phyloP scores from a whole-genome alignment of 2,797 vertebrate genomes.

The Muraenolepis orangiensis region DNA sequence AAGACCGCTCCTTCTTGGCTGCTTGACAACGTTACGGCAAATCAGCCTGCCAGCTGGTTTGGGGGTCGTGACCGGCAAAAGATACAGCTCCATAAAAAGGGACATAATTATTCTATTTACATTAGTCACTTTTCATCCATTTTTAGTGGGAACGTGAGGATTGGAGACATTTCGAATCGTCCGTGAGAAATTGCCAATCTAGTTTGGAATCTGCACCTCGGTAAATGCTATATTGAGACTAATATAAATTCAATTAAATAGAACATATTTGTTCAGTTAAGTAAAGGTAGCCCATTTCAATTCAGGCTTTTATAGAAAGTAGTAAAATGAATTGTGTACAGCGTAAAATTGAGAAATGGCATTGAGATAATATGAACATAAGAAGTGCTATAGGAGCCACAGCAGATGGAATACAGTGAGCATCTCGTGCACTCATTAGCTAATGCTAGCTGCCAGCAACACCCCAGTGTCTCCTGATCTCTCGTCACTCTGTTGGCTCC shows the following conservation, averaged over 20 bases:
- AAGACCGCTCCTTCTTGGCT: slow-evolving; percentile 32
- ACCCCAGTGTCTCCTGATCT: slow-evolving; percentile 50
- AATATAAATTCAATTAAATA: not conserved
- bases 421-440: slow-evolving; percentile 62
- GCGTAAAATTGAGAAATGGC: not conserved
- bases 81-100: slow-evolving; percentile 32
- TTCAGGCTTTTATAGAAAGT: not conserved
- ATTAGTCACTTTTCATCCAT: slow-evolving; percentile 51
- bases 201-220: not conserved
- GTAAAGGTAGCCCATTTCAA: not conserved
- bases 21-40: slow-evolving; percentile 41
- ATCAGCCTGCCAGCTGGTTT: slow-evolving; percentile 49
- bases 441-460: slow-evolving; percentile 53
- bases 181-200: not conserved
- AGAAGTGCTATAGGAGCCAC: not conserved
- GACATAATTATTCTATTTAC: slow-evolving; percentile 55
- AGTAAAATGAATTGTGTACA: not conserved
- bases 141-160: slow-evolving; percentile 9
- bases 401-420: slow-evolving; percentile 20
- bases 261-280: not conserved
- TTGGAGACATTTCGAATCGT: not conserved
- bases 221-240: not conserved
- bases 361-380: not conserved
- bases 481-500: slow-evolving; percentile 23
- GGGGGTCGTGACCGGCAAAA: slow-evolving; percentile 53